Evolutionary conservation across 2,888 invertebrate species (phyloP).

Genomic region (Linnaemya vulpina): DNA sequence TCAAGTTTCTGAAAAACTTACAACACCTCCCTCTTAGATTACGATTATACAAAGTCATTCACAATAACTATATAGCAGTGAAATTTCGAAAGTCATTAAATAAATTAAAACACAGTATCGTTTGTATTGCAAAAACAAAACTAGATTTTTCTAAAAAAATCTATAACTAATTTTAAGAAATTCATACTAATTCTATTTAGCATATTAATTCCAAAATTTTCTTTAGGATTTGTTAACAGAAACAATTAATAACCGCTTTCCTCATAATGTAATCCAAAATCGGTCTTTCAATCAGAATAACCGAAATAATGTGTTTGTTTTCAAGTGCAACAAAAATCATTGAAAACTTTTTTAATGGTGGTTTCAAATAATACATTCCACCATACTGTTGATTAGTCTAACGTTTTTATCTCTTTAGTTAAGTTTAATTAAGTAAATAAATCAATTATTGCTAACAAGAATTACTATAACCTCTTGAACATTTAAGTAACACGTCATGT

Average conservation of each 20-base stretch:
- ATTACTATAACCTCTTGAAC: conserved; percentile 9
- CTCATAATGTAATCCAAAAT: not conserved
- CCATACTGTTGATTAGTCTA: conserved; percentile 65
- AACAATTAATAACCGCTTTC: not conserved
- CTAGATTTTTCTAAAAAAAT: too few relatives aligned
- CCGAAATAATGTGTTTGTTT: not conserved
- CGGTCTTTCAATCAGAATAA: conserved; percentile 12
- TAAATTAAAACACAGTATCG: not conserved
- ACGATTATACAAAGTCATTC: not conserved
- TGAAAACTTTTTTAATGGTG: conserved; percentile 48
- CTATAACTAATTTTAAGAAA: too few relatives aligned
- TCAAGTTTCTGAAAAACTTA: too few relatives aligned
- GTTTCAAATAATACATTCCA: conserved; percentile 53
- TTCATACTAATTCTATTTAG: not conserved
- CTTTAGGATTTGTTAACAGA: conserved; percentile 3
- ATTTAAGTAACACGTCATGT: conserved; percentile 11
- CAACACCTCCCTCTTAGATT: too few relatives aligned
- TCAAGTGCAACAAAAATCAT: not conserved
- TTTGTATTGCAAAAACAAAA: not conserved
- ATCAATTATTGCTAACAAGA: conserved; percentile 45
- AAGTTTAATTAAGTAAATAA: conserved; percentile 62
- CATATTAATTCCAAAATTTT: not conserved
- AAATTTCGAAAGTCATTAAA: not conserved
- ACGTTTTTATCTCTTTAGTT: conserved; percentile 53
- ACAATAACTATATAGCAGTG: not conserved